Percentiles rank a stretch among this genome's conserved stretches.
Evolutionary conservation across 2,888 invertebrate genomes (phyloP).

Genomic region (Anaspis maculata): DNA sequence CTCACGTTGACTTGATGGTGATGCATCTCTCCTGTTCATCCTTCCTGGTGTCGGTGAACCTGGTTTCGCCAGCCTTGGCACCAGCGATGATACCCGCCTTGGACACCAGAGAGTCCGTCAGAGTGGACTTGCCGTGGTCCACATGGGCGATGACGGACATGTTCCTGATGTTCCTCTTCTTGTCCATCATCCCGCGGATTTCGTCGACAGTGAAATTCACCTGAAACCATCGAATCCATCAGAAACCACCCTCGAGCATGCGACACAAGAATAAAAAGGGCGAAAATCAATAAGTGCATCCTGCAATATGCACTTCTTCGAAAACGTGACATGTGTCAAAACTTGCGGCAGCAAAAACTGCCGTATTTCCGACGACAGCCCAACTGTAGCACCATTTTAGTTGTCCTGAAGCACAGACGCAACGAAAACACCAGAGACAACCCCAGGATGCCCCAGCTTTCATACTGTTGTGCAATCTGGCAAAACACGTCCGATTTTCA

Average conservation of each 20-base stretch:
- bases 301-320: background rate
- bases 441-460: too few species aligned
- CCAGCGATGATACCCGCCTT: slow-evolving; percentile 99
- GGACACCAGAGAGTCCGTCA: slow-evolving; percentile 98
- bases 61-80: slow-evolving; percentile 96
- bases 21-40: slow-evolving; percentile 99
- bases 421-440: too few species aligned
- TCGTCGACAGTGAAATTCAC: slow-evolving; percentile 99
- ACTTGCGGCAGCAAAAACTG: background rate
- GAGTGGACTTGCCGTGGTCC: slow-evolving; percentile 98
- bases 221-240: too few species aligned
- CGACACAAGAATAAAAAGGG: slow-evolving; percentile 1
- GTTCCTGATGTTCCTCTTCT: slow-evolving; percentile 98
- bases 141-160: slow-evolving; percentile 99
- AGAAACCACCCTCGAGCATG: slow-evolving; percentile 7
- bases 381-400: too few species aligned
- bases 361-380: background rate
- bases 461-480: slow-evolving; percentile 41
- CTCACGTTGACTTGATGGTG: slow-evolving; percentile 92
- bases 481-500: too few species aligned
- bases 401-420: too few species aligned
- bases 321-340: background rate
- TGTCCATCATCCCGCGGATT: slow-evolving; percentile 99
- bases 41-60: slow-evolving; percentile 98
- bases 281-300: slow-evolving; percentile 1